Percentiles rank a stretch among this genome's conserved stretches.
Conservation (phyloP, 37 sponge, comb jelly and placozoan genomes). For the Spongia lamella region DNA sequence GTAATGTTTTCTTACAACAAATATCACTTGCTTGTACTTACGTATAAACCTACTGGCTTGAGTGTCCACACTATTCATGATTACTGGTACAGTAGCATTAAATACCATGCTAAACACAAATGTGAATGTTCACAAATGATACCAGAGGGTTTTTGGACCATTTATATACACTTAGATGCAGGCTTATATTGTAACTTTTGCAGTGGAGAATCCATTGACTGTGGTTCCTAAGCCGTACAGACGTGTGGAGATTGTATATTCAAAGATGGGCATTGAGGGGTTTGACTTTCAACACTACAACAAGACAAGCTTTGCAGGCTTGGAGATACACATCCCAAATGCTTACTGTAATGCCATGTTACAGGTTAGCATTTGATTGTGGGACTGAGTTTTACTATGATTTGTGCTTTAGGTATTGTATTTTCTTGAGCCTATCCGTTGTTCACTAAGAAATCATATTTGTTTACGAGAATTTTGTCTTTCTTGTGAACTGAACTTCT, state of each 20-base stretch:
- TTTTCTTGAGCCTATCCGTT: constrained; percentile 75
- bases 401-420: constrained; percentile 68
- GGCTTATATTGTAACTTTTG: background rate
- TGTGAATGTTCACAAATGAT: background rate
- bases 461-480: constrained; percentile 81
- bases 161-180: background rate
- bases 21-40: too few relatives aligned
- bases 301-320: constrained; percentile 74
- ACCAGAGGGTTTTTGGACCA: background rate
- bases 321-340: constrained; percentile 87
- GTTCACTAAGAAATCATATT: constrained; percentile 65
- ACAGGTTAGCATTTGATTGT: constrained; percentile 43
- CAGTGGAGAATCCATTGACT: constrained; percentile 55
- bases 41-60: too few relatives aligned
- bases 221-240: constrained; percentile 67
- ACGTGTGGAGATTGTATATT: constrained; percentile 76
- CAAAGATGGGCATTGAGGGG: constrained; percentile 75
- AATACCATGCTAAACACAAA: too few relatives aligned
- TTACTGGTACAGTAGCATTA: too few relatives aligned
- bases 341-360: constrained; percentile 91
- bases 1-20: too few relatives aligned
- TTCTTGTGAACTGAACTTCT: constrained; percentile 86
- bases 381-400: too few relatives aligned
- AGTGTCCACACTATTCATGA: too few relatives aligned
- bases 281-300: constrained; percentile 83